Base-by-base conservation (phyloP, 2,797 vertebrate genomes). In the Hippoglossus hippoglossus region DNA sequence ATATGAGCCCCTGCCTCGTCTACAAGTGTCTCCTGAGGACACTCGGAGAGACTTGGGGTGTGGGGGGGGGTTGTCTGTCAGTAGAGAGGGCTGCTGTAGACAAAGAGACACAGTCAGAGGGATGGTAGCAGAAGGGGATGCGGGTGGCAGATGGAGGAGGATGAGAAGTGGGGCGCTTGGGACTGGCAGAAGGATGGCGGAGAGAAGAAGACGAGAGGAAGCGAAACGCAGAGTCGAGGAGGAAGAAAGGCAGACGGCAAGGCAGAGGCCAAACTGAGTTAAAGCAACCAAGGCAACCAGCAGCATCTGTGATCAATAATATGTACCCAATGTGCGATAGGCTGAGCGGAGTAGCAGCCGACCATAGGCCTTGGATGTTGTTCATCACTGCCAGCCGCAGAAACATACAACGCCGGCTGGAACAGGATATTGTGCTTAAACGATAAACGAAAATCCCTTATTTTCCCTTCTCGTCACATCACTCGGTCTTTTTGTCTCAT, bases 71-170 rank as follows among this genome's bases (percentile, higher is more conserved):
- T 73, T 50, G 61, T 70, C 63, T 75, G 71, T 67, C 55, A 47
- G 81, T 65, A 67, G 76, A 58, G 62, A 78, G 77, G 59, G 58
- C 67, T 46, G 67, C 52, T 49, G 18, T 58, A 63, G 87, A 85
- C 75, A 80, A 75, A 81, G 83, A 81, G 79, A 55, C 25, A 3
- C 63, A 52, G 78, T 77, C 57, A 51, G 78, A 84, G 67, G 57
- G 63, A 82, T 65, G 57, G 67, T 44, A 69, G 80, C 44, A 71
- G 76, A 85, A 83, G 66, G 82, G 82, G 80, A 86, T 63, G 80
- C 85, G 75, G 83, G 76, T 68, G 87, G 90, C 90, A 94, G 93
- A 93, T 93, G 91, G 93, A 92, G 80, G 90, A 74, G 80, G 91
- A 92, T 81, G 87, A 91, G 89, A 89, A 91, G 87, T 68, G 86